Evolutionary conservation across 2,888 invertebrate species (phyloP), one percentile per base, ranked within the genome.

Genomic region (Seira musarum): DNA sequence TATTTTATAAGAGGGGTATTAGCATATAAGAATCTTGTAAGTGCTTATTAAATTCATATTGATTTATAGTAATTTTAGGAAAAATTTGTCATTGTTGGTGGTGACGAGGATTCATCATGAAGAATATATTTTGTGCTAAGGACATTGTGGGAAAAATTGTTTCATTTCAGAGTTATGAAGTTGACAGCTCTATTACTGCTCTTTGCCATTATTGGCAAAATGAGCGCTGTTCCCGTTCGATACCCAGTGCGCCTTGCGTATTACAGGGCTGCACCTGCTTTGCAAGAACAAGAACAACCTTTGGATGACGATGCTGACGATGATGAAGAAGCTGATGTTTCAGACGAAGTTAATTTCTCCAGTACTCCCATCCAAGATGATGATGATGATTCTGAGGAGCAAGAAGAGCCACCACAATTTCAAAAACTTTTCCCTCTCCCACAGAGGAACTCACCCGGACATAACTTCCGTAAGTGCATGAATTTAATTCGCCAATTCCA

Each of bases 131-230:
- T 53, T 57, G 49, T 77, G 46, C 21, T n/a, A n/a, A n/a, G n/a
- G n/a, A n/a, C n/a, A n/a, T n/a, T n/a, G n/a, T n/a, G n/a, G n/a
- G n/a, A n/a, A n/a, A n/a, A 25, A 21, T n/a, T n/a, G n/a, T 10
- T 65, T 35, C 13, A 35, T 66, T 70, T 17, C 49, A 75, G 67
- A 49, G 78, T 49, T 49, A 83, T 83, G 83, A 83, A 82, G 65
- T 72, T 82, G 24, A 66, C 75, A 64, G 73, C 72, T 8, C 25
- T 83, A 24, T 22, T 83, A 3, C 46, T 83, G 64, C 65, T 83
- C 1, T 46, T 82, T 65, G 82, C 78, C 83, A 75, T 83, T 74
- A 19, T 82, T 63, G 82, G 82, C 75, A 77, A 78, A 66, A 78
- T 81, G 5, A 75, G 67, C 57, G 69, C 83, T 19, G 53, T 61